phyloP scores from a whole-genome alignment of 2,888 invertebrate species.

The Phoenoteleia sp. region DNA sequence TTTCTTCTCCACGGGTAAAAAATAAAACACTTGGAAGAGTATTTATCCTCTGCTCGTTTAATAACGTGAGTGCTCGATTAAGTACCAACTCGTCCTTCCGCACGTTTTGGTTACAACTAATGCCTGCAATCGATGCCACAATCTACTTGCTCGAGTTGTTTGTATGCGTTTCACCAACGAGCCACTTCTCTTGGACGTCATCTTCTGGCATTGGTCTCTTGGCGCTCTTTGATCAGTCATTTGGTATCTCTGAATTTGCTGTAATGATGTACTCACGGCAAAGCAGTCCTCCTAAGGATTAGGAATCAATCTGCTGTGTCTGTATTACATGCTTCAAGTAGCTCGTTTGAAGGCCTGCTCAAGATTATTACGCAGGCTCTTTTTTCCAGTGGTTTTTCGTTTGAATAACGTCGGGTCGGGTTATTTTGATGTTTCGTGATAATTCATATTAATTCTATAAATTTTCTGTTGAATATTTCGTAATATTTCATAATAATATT shows the following conservation, averaged over 20 bases:
- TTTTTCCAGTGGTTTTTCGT: not conserved
- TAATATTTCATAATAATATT: too few species aligned
- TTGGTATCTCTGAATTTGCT: conserved; percentile 65
- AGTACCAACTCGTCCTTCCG: conserved; percentile 38
- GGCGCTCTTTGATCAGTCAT: conserved; percentile 71
- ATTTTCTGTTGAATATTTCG: too few species aligned
- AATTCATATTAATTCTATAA: too few species aligned
- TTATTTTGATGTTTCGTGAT: not conserved
- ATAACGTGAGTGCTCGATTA: conserved; percentile 67
- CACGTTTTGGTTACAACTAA: conserved; percentile 45
- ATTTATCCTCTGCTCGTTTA: conserved; percentile 70
- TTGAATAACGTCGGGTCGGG: not conserved
- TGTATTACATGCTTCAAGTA: conserved; percentile 36
- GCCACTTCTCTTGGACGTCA: conserved; percentile 41
- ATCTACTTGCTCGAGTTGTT: conserved; percentile 25
- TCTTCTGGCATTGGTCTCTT: conserved; percentile 43
- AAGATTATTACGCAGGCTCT: conserved; percentile 3
- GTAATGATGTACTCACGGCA: conserved; percentile 63
- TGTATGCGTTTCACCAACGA: conserved; percentile 31
- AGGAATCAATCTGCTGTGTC: conserved; percentile 62
- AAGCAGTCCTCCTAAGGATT: conserved; percentile 61
- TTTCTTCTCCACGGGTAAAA: too few species aligned
- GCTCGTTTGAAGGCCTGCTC: conserved; percentile 42
- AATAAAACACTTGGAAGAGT: too few species aligned
- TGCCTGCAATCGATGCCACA: conserved; percentile 48